These are phyloP conservation scores for Leptopilina boulardi DNA, from an alignment of 1,140 invertebrate species.

Conservation along the genomic window DNA sequence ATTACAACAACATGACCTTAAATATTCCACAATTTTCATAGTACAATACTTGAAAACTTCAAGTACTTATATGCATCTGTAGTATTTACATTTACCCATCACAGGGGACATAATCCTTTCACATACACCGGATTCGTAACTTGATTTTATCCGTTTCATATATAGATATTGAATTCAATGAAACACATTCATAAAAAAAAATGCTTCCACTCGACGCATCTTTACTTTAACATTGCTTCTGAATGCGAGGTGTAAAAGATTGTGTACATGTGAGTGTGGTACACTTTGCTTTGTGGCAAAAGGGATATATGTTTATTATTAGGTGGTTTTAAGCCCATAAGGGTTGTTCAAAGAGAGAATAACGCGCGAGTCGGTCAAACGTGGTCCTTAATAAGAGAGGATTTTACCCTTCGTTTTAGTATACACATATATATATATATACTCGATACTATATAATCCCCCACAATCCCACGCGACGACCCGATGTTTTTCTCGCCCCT, in stretches of 20 bases:
- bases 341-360: background rate
- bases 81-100: background rate
- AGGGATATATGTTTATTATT: slow-evolving; percentile 29
- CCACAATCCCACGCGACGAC: slow-evolving; percentile 33
- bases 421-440: background rate
- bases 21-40: too few relatives aligned
- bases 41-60: too few relatives aligned
- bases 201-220: slow-evolving; percentile 22
- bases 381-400: slow-evolving; percentile 31
- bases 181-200: background rate
- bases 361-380: slow-evolving; percentile 26
- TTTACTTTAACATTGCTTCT: background rate
- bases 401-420: slow-evolving; percentile 30
- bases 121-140: background rate
- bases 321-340: slow-evolving; percentile 11
- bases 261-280: background rate
- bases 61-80: background rate
- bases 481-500: slow-evolving; percentile 4
- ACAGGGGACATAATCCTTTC: slow-evolving; percentile 4
- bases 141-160: background rate
- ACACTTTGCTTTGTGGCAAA: background rate
- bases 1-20: too few relatives aligned
- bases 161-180: background rate
- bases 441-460: slow-evolving; percentile 9
- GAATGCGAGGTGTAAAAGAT: slow-evolving; percentile 9